phyloP scores from a whole-genome alignment of 2,888 invertebrate species.

The Penaeus monodon region DNA sequence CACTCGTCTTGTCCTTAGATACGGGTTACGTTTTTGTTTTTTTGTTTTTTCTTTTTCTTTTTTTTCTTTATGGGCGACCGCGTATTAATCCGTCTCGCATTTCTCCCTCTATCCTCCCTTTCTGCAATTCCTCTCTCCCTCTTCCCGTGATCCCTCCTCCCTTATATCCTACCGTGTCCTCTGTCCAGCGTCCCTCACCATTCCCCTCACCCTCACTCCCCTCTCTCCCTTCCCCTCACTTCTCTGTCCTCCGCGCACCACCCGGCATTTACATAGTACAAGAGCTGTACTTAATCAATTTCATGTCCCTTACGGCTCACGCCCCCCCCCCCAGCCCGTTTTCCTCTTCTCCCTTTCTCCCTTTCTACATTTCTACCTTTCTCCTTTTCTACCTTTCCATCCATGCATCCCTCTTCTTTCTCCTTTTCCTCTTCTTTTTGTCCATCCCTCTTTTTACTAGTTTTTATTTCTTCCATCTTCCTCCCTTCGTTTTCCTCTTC shows the following conservation, averaged over 20 bases:
- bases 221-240: conserved; percentile 12
- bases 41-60: too few species aligned
- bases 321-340: not conserved
- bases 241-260: not conserved
- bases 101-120: not conserved
- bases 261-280: conserved; percentile 20
- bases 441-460: not conserved
- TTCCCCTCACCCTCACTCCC: not conserved
- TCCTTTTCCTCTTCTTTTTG: not conserved
- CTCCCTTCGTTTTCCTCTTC: not conserved
- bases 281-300: conserved; percentile 6
- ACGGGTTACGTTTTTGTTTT: too few species aligned
- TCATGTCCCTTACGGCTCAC: conserved; percentile 9
- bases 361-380: not conserved
- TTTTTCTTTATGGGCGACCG: not conserved
- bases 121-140: not conserved
- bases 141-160: not conserved
- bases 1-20: too few species aligned
- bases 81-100: not conserved
- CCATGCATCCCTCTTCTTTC: not conserved
- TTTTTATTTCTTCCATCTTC: not conserved
- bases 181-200: not conserved
- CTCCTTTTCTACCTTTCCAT: not conserved
- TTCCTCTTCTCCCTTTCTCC: not conserved
- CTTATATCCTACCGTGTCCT: not conserved